Evolutionary conservation across 2,797 vertebrate genomes (phyloP), one percentile per base, ranked within the genome.

Genomic region (Centroberyx gerrardi): DNA sequence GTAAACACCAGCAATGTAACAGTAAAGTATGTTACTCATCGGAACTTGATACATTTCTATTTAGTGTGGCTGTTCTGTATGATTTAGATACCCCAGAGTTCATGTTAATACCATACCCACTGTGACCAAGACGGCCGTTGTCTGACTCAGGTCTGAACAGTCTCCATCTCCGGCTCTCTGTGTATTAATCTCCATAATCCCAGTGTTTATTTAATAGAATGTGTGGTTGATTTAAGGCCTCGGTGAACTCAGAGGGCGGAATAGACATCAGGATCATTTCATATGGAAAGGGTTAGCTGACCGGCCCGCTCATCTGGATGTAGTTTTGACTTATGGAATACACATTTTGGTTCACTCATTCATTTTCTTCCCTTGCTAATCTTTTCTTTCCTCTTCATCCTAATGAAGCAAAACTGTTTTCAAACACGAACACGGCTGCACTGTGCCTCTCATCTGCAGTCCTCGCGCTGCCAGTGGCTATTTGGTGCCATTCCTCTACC

Each of bases 291-390:
- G 22, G 68, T 90, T 90, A 89, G 48, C 36, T 33, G 52, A 64
- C 59, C 60, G 29, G 5, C 49, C 77, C 55, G 36, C 70, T 90
- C 88, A 92, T 92, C 87, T 92, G 90, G 84, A 84, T 81, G 76
- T 76, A 81, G 80, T 90, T 90, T 90, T 74, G 79, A 80, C 65
- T 92, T 81, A 74, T 81, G 68, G 79, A 78, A 80, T 84, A 79
- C 75, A 81, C 82, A 83, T 90, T 80, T 87, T 80, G 74, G 71
- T 87, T 86, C 75, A 67, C 56, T 87, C 40, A 12, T 79, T 90
- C 52, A 68, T 85, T 86, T 61, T 76, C 55, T 66, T 76, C 52
- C 29, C 63, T 62, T 51, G 69, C 61, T 65, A 56, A 78, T 88
- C 38, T 72, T 61, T 62, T 75, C 62, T 86, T 86, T 78, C 62